phyloP scores from a whole-genome alignment of 2,888 invertebrate genomes.

The Caenorhabditis plicata region DNA sequence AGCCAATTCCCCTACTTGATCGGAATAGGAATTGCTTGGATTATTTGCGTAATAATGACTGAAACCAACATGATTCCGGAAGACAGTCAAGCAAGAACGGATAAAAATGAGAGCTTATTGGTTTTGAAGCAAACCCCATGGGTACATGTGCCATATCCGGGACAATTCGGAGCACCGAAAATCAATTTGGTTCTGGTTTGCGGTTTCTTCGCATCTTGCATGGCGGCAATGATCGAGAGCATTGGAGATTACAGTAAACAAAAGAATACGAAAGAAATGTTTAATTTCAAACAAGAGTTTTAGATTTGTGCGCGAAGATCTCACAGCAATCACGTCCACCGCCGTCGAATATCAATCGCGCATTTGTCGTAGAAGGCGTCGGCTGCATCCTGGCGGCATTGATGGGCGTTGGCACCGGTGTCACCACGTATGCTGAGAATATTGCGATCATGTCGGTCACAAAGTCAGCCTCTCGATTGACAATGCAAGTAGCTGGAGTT shows the following conservation, averaged over 20 bases:
- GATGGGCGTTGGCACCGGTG: conserved; percentile 54
- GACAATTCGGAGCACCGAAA: conserved; percentile 45
- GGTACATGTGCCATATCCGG: conserved; percentile 57
- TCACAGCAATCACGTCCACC: conserved; percentile 51
- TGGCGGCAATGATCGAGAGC: conserved; percentile 53
- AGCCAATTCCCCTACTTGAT: conserved; percentile 59
- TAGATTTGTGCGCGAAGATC: conserved; percentile 33
- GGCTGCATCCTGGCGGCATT: conserved; percentile 50
- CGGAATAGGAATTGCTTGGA: conserved; percentile 49
- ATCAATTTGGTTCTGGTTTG: conserved; percentile 41
- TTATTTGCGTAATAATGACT: conserved; percentile 48
- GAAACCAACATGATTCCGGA: conserved; percentile 41
- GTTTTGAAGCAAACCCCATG: conserved; percentile 50
- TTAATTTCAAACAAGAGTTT: background rate
- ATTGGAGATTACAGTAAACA: conserved; percentile 42
- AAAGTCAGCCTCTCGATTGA: conserved; percentile 46
- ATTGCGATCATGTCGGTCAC: conserved; percentile 57
- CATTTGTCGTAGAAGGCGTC: conserved; percentile 56
- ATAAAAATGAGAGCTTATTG: conserved; percentile 47
- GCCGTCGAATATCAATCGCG: conserved; percentile 47
- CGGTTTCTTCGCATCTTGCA: conserved; percentile 52
- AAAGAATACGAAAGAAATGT: no score
- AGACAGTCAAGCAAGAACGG: conserved; percentile 44
- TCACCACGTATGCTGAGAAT: conserved; percentile 58
- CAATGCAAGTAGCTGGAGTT: conserved; percentile 57